Percentiles rank a stretch among this genome's conserved stretches.
phyloP scores from a whole-genome alignment of 2,797 vertebrate genomes.

The Characodon lateralis region DNA sequence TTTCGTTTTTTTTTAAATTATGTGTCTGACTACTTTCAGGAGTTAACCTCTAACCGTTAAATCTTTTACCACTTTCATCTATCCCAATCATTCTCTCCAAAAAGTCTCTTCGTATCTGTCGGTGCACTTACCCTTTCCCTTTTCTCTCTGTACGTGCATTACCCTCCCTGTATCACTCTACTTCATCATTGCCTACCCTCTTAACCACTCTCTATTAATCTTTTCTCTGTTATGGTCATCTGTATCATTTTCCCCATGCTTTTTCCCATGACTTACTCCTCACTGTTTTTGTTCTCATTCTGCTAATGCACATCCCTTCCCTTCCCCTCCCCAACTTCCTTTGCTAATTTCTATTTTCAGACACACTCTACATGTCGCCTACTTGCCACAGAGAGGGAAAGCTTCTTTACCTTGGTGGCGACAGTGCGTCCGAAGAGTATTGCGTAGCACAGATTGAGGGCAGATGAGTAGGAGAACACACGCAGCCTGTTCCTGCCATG shows the following conservation, averaged over 20 bases:
- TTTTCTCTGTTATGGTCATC: constrained; percentile 26
- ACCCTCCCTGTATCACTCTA: constrained; percentile 52
- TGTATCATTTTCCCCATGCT: constrained; percentile 31
- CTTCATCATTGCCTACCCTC: constrained; percentile 72
- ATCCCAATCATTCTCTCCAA: constrained; percentile 50
- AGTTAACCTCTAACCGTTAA: constrained; percentile 48
- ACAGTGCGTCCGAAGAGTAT: constrained; percentile 93
- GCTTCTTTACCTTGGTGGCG: constrained; percentile 86
- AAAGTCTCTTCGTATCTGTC: constrained; percentile 67
- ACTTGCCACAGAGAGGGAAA: constrained; percentile 39
- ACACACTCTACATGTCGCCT: constrained; percentile 5
- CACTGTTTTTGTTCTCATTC: constrained; percentile 18
- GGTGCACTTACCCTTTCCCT: constrained; percentile 71
- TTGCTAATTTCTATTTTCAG: constrained; percentile 23
- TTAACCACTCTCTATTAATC: constrained; percentile 66
- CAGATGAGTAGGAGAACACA: constrained; percentile 95
- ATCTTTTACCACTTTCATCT: constrained; percentile 45
- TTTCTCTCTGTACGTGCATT: constrained; percentile 56
- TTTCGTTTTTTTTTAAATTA: constrained; percentile 52
- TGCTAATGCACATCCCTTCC: constrained; percentile 18
- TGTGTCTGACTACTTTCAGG: constrained; percentile 31
- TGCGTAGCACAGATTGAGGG: constrained; percentile 95
- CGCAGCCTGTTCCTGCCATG: constrained; percentile 89
- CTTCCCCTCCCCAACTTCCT: constrained; percentile 5
- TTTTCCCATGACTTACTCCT: constrained; percentile 10